Conservation (phyloP, 2,888 invertebrate species). For the Melikaiella ostensackeni region DNA sequence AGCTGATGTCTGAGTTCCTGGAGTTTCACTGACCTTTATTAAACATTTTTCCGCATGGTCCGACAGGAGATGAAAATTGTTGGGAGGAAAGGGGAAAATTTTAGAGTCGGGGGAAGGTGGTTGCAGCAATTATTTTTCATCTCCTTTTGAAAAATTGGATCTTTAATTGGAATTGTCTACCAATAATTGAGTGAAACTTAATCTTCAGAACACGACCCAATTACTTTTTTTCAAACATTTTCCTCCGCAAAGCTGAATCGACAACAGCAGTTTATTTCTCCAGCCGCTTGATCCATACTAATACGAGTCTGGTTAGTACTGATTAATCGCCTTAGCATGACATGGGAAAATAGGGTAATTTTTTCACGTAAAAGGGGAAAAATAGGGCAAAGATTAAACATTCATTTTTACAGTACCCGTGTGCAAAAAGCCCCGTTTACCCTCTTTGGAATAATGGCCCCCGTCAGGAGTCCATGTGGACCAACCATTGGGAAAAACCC, state of each 20-base stretch:
- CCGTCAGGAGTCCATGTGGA: too few species aligned
- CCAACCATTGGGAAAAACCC: too few species aligned
- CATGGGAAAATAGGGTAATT: too few species aligned
- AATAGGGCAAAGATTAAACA: too few species aligned
- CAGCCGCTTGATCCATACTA: conserved; percentile 23
- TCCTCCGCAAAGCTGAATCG: neutral
- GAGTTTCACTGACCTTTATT: neutral
- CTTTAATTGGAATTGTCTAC: neutral
- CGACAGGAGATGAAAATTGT: neutral
- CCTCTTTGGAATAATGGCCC: too few species aligned
- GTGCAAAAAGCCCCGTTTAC: too few species aligned
- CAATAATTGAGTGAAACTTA: neutral
- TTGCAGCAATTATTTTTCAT: neutral
- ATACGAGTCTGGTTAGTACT: conserved; percentile 23
- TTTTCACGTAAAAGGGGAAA: too few species aligned
- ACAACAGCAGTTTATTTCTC: neutral
- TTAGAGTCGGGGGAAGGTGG: too few species aligned
- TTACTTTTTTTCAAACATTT: conserved; percentile 4
- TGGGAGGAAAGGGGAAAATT: neutral
- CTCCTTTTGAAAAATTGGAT: neutral
- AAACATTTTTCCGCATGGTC: neutral
- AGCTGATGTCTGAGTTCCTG: neutral
- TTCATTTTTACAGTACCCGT: too few species aligned
- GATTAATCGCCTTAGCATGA: conserved; percentile 13
- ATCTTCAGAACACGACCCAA: conserved; percentile 13